Evolutionary conservation across 2,797 vertebrate genomes (phyloP).

Genomic region (Chelidonichthys spinosus): DNA sequence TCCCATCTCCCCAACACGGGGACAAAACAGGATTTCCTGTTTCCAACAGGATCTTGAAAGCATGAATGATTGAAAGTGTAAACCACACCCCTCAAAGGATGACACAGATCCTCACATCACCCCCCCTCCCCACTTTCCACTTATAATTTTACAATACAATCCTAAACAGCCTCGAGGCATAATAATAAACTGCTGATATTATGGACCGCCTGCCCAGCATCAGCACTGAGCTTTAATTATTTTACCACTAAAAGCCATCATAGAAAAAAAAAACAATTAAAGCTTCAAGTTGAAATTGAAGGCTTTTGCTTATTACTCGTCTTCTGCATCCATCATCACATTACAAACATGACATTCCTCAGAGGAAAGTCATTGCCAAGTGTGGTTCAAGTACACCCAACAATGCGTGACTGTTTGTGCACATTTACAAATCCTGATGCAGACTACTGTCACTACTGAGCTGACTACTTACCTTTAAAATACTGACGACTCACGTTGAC

Average conservation of each 20-base stretch:
- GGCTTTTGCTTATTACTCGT: neutral
- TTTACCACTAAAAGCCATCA: neutral
- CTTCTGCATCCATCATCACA: neutral
- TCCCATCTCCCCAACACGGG: slow-evolving; percentile 53
- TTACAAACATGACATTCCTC: neutral
- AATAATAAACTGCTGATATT: neutral
- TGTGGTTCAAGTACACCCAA: neutral
- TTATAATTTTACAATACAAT: neutral
- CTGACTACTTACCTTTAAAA: neutral
- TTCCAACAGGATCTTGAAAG: slow-evolving; percentile 58
- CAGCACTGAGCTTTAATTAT: neutral
- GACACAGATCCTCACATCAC: slow-evolving; percentile 25
- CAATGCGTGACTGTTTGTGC: neutral
- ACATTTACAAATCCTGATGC: neutral
- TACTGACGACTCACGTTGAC: neutral
- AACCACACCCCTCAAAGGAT: slow-evolving; percentile 26
- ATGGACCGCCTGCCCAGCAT: neutral
- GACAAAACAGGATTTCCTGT: slow-evolving; percentile 69
- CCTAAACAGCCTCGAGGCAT: neutral
- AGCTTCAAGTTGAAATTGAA: neutral
- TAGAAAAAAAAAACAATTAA: neutral
- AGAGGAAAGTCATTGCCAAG: neutral
- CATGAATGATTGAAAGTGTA: slow-evolving; percentile 62
- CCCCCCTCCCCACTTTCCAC: neutral
- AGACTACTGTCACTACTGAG: neutral